Base-by-base conservation (phyloP, 2,113 vertebrate genomes). In the Anoplopoma fimbria region DNA sequence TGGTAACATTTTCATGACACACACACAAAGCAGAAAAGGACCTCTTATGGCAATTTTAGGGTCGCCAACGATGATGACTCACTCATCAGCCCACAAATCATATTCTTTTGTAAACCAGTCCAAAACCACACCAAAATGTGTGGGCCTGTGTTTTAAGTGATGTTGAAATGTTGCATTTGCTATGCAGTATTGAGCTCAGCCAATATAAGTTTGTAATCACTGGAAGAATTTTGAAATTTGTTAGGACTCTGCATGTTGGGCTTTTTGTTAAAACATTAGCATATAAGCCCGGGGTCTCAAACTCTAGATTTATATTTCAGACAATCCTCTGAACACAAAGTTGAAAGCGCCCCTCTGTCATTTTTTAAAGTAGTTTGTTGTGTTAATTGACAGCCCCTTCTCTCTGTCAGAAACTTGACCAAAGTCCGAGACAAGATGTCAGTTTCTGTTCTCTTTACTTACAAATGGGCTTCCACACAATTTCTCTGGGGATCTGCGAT, bases 341-440 rank as follows among this genome's bases (percentile, higher is more conserved):
- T 61, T 60, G 14, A 34, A 9, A 53, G 34, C 1, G 4, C 45
- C 27, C 47, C 31, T 27, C 9, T 25, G 51, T 42, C 80, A 49
- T n/a, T 60, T 61, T 3, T 70, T 47, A 14, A 42, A 77, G 5
- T 29, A 49, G 51, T n/a, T 33, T 7, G 9, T 19, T 8, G 19
- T 63, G 53, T 75, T 83, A 69, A 86, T 84, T 77, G 83, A 65
- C 83, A 84, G 67, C 12, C 7, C 49, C 36, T 36, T 62, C 33
- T 53, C 2, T 61, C 70, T 36, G 38, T 77, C 61, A 53, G 29
- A 64, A 74, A 64, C 62, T 40, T 31, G 33, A 77, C 53, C 49
- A 34, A 19, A 65, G 36, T 62, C 19, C 58, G 33, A 86, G 69
- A 81, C 71, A 69, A 88, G 29, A 79, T 74, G 36, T 84, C 82